Evolutionary conservation across 2,113 vertebrate species (phyloP).

Genomic region (Thalassarche chlororhynchos): DNA sequence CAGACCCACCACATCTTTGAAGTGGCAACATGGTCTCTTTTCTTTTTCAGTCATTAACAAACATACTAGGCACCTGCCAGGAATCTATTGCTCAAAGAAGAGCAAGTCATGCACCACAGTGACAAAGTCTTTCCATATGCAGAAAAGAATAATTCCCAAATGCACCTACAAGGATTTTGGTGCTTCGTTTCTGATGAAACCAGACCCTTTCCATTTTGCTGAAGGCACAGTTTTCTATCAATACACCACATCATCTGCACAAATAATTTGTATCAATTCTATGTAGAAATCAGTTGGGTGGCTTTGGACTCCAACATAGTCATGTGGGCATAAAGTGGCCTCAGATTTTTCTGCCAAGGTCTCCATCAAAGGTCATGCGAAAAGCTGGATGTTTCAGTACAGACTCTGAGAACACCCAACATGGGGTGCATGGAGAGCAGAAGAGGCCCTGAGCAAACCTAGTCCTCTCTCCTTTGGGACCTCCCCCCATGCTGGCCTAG

Average conservation of each 20-base stretch:
- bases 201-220: neutral
- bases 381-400: neutral
- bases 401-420: neutral
- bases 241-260: neutral
- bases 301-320: neutral
- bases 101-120: neutral
- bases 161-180: neutral
- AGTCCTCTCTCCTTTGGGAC: neutral
- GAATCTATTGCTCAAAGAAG: neutral
- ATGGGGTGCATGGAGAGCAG: neutral
- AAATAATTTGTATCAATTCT: neutral
- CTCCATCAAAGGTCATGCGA: neutral
- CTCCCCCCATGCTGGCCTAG: neutral
- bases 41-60: neutral
- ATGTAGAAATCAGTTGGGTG: neutral
- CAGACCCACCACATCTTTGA: neutral
- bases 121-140: neutral
- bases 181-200: neutral
- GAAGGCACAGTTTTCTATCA: neutral
- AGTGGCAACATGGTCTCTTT: neutral
- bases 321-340: neutral
- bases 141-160: neutral
- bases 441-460: neutral
- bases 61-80: neutral
- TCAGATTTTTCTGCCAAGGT: neutral